phyloP scores from a whole-genome alignment of 2,797 vertebrate species.

The Coregonus sp. region DNA sequence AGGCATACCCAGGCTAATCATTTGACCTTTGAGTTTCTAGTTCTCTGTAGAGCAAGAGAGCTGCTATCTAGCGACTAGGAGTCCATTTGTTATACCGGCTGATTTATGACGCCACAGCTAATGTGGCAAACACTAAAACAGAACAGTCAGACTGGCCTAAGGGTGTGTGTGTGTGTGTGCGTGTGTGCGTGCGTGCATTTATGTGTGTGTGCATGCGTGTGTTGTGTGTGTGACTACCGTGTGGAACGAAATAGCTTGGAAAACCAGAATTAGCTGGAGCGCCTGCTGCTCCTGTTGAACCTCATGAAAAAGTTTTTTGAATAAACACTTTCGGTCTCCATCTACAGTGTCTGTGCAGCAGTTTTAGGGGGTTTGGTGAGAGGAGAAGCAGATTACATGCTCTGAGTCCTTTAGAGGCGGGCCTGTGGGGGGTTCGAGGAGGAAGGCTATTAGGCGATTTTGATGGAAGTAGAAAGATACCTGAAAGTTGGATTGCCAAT shows the following conservation, averaged over 20 bases:
- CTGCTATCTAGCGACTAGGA: slow-evolving; percentile 64
- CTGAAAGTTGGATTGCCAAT: no score
- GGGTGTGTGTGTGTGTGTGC: background rate
- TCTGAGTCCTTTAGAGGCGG: slow-evolving; percentile 27
- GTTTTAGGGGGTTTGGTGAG: slow-evolving; percentile 45
- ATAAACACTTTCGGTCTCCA: slow-evolving; percentile 39
- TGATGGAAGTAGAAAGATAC: slow-evolving; percentile 23
- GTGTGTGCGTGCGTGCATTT: no score
- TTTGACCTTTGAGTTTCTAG: slow-evolving; percentile 78
- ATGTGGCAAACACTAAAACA: slow-evolving; percentile 72
- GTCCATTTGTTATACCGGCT: slow-evolving; percentile 73
- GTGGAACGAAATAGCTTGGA: slow-evolving; percentile 64
- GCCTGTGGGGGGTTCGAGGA: slow-evolving; percentile 8
- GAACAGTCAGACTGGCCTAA: background rate
- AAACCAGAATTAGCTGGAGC: slow-evolving; percentile 40
- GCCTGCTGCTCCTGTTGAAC: slow-evolving; percentile 19
- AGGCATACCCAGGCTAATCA: slow-evolving; percentile 72
- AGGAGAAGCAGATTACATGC: slow-evolving; percentile 52
- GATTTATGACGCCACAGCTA: slow-evolving; percentile 72
- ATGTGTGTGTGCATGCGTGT: no score
- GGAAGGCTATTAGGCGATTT: slow-evolving; percentile 10
- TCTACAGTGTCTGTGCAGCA: slow-evolving; percentile 42
- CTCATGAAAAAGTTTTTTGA: slow-evolving; percentile 36
- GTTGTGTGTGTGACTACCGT: slow-evolving; percentile 56
- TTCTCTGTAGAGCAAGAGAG: slow-evolving; percentile 55